Conservation (phyloP, 2,888 invertebrate genomes). For the Corbicula japonica region DNA sequence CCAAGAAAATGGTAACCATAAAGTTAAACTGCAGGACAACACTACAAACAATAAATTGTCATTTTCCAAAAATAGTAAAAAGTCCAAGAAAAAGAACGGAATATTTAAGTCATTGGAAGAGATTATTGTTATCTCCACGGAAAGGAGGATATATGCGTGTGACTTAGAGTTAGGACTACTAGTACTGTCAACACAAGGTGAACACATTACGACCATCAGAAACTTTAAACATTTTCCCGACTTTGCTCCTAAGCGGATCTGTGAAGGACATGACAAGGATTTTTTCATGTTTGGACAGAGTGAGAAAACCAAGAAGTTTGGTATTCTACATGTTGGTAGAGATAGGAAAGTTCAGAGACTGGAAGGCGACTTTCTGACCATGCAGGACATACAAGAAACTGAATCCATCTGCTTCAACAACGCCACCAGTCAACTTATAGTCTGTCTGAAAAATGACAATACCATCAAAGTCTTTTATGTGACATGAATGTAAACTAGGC, state of each 20-base stretch:
- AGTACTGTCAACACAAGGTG: conserved; percentile 14
- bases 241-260: conserved; percentile 31
- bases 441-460: conserved; percentile 20
- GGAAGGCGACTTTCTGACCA: conserved; percentile 8
- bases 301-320: conserved; percentile 30
- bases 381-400: neutral
- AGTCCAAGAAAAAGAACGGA: conserved; percentile 3
- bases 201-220: conserved; percentile 14
- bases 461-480: conserved; percentile 28
- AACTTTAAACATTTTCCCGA: conserved; percentile 38
- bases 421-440: conserved; percentile 25
- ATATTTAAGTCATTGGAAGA: conserved; percentile 31
- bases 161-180: conserved; percentile 30
- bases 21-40: too few relatives aligned
- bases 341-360: conserved; percentile 29
- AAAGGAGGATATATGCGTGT: conserved; percentile 30
- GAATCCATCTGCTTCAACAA: conserved; percentile 40
- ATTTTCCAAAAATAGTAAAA: neutral
- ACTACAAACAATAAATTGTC: too few relatives aligned
- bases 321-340: conserved; percentile 18
- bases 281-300: conserved; percentile 43
- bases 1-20: too few relatives aligned
- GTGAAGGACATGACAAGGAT: conserved; percentile 19
- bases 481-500: too few relatives aligned
- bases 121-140: conserved; percentile 18